These are phyloP conservation scores for Rhabdomys pumilio DNA, from an alignment of 2,797 vertebrate species.

Conservation along the genomic window DNA sequence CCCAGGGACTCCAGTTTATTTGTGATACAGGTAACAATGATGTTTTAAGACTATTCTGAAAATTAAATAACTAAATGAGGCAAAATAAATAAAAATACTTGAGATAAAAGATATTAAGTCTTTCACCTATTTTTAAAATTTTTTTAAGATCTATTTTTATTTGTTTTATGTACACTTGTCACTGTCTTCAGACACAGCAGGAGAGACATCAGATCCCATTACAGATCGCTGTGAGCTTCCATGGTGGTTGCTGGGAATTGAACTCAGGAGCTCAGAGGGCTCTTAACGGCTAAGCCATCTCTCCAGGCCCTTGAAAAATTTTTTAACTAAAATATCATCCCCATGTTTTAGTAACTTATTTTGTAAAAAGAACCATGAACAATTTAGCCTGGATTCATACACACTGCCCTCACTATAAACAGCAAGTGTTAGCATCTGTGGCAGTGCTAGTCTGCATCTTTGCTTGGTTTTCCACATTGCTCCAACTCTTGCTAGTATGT, in stretches of 20 bases:
- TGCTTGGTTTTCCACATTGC: not conserved
- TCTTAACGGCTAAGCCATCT: too few species aligned
- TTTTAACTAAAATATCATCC: not conserved
- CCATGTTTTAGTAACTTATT: slow-evolving; percentile 34
- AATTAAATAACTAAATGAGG: slow-evolving; percentile 63
- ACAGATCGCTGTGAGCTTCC: too few species aligned
- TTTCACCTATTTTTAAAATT: slow-evolving; percentile 14
- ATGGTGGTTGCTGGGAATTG: too few species aligned
- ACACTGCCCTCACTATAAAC: not conserved
- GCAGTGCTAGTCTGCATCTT: not conserved
- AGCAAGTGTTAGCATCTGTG: not conserved
- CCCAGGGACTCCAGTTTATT: slow-evolving; percentile 10
- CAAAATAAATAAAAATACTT: slow-evolving; percentile 26
- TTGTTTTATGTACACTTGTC: too few species aligned
- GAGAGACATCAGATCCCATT: too few species aligned
- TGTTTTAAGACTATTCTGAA: slow-evolving; percentile 28
- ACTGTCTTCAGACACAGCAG: too few species aligned
- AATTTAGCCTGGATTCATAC: not conserved
- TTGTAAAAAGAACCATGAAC: not conserved
- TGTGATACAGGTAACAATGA: slow-evolving; percentile 44
- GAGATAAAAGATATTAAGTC: slow-evolving; percentile 20
- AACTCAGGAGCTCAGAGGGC: too few species aligned
- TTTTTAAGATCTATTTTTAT: slow-evolving; percentile 4
- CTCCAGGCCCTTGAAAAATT: too few species aligned
- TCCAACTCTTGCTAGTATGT: not conserved